Conservation (phyloP, 1,140 invertebrate genomes). For the Harpegnathos saltator region DNA sequence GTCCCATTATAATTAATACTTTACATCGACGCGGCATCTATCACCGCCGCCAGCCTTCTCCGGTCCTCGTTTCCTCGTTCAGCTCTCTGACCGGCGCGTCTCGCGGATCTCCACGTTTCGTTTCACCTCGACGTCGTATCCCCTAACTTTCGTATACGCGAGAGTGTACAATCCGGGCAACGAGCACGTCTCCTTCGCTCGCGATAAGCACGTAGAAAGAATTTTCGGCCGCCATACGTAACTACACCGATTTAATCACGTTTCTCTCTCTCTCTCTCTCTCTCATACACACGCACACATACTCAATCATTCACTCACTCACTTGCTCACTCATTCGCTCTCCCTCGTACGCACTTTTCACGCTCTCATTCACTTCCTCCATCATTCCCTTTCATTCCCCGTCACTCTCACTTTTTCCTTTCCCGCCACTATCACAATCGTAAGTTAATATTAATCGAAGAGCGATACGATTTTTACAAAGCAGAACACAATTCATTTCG, state of each 20-base stretch:
- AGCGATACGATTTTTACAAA: slow-evolving; percentile 74
- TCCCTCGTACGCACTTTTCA: not conserved
- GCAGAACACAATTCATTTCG: slow-evolving; percentile 77
- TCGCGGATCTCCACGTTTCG: slow-evolving; percentile 18
- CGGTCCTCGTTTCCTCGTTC: slow-evolving; percentile 38
- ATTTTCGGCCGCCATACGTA: slow-evolving; percentile 48
- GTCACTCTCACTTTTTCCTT: not conserved
- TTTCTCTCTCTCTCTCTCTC: slow-evolving; percentile 14
- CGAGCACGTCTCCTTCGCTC: slow-evolving; percentile 47
- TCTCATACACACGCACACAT: not conserved
- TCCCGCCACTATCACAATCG: slow-evolving; percentile 64
- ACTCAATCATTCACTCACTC: not conserved
- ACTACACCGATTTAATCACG: slow-evolving; percentile 42
- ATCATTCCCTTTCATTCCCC: not conserved
- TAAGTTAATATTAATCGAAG: slow-evolving; percentile 63
- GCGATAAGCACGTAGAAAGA: slow-evolving; percentile 57
- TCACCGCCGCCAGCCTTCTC: slow-evolving; percentile 39
- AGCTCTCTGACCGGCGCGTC: slow-evolving; percentile 32
- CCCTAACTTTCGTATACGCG: slow-evolving; percentile 58
- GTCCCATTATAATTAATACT: slow-evolving; percentile 80
- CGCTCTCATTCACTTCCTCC: not conserved
- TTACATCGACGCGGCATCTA: slow-evolving; percentile 79
- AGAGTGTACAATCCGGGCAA: slow-evolving; percentile 61
- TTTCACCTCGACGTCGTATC: not conserved
- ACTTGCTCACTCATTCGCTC: not conserved